Evolutionary conservation across 2,113 vertebrate genomes (phyloP), one percentile per base, ranked within the genome.

Genomic region (Cololabis saira): DNA sequence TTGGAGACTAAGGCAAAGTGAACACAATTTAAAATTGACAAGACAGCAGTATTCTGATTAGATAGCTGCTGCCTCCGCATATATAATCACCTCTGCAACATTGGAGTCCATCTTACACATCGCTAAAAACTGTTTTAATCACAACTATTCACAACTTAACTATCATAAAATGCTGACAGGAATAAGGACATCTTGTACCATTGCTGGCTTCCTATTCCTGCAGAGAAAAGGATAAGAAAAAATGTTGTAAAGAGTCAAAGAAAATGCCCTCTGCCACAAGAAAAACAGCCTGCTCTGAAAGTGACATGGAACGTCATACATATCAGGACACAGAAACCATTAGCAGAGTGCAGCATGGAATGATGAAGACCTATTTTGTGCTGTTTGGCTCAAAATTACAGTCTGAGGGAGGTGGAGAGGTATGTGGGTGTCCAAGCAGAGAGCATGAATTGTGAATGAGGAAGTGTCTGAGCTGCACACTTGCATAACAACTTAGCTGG

Each of bases 391-490:
- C 40, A 67, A 45, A 74, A 77, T 74, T 70, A 72, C 61, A 76
- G 50, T 69, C 77, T 70, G 3, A 3, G 42, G 10, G 50, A 49
- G 30, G 30, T n/a, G 24, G 44, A 80, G 68, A 67, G 71, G 57
- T 51, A 58, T 65, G 73, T 76, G 80, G 69, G 80, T 63, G 80
- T 78, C 49, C n/a, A 37, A 78, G 82, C 64, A 61, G 71, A 71
- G 61, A 76, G 74, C 65, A 83, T 90, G 71, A 90, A 87, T 88
- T 85, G 80, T 85, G 80, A 86, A 91, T 90, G 81, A 86, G 83
- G 16, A 58, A 73, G 77, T 42, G 66, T 66, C 74, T 76, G 71
- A 78, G 87, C 54, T 74, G 64, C 83, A 80, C 75, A 79, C 78
- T 85, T 70, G 76, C 37, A 76, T 84, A 87, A 87, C 76, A 84